Percentiles rank a stretch among this genome's conserved stretches.
phyloP scores from a whole-genome alignment of 2,888 invertebrate species.

The Ophioninae sp. region DNA sequence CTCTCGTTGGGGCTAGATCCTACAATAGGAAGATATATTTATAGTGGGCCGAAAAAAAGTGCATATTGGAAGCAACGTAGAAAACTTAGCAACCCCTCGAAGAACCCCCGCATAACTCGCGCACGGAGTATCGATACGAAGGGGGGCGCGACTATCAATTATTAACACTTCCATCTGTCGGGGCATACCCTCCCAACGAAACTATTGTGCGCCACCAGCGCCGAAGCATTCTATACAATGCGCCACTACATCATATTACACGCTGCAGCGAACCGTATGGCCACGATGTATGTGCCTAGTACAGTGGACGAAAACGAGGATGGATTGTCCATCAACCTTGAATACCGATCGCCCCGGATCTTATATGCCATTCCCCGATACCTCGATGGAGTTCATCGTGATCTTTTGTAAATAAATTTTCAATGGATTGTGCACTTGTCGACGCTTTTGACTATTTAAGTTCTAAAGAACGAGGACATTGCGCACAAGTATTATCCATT shows the following conservation, averaged over 20 bases:
- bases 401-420: conserved; percentile 43
- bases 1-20: conserved; percentile 28
- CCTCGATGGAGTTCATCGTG: conserved; percentile 41
- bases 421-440: conserved; percentile 37
- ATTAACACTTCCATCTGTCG: conserved; percentile 81
- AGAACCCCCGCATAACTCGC: conserved; percentile 30
- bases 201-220: conserved; percentile 51
- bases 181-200: conserved; percentile 70
- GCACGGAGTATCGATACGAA: conserved; percentile 57
- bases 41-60: conserved; percentile 54
- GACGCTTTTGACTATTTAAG: background rate
- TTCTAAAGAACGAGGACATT: background rate
- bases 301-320: conserved; percentile 63
- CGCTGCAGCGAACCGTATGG: conserved; percentile 70
- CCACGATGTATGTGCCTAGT: conserved; percentile 52
- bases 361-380: conserved; percentile 40
- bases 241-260: conserved; percentile 73
- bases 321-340: conserved; percentile 60
- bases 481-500: background rate
- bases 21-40: conserved; percentile 22
- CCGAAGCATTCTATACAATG: conserved; percentile 67
- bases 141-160: conserved; percentile 79
- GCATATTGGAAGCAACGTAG: conserved; percentile 45
- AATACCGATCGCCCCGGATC: conserved; percentile 28
- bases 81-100: conserved; percentile 57